Evolutionary conservation across 1,140 invertebrate genomes (phyloP), one percentile per base, ranked within the genome.

Genomic region (Eriocheir sinensis): DNA sequence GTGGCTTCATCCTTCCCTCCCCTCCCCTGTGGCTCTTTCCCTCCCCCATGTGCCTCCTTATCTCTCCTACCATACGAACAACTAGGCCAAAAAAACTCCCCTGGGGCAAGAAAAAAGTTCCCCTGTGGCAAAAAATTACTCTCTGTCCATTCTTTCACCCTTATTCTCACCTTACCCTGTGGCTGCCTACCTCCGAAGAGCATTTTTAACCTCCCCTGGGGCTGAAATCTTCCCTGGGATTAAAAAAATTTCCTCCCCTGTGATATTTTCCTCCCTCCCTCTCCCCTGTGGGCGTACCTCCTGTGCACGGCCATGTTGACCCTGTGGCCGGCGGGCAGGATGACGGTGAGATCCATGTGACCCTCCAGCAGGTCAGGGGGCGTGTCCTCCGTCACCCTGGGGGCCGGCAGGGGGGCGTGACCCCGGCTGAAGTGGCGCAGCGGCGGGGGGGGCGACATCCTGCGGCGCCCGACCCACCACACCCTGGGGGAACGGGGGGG

Each of bases 361-460:
- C 98, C 98, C 95, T 98, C 97, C 95, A 98, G 97, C 97, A 98
- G 98, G 97, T 98, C 98, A 91, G 98, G 97, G 53, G 98, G 98
- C 21, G 98, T 98, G 96, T 98, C 98, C 96, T 98, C 98, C 81
- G 98, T 98, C 96, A 98, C 97, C 96, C 96, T 97, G 97, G 96
- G 97, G 96, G 98, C 95, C 95, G 94, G 90, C 96, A 91, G 88
- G 32, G 94, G 89, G 79, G 94, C 91, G 44, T n/a, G n/a, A n/a
- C n/a, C n/a, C n/a, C 48, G 48, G 48, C 48, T 17, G 60, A 85
- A 94, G n/a, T 95, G 94, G 27, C 94, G 86, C 40, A 95, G 96
- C 17, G 95, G 96, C n/a, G 96, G 96, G 81, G 95, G 95, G 4
- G 96, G 95, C 3, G 96, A 91, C 96, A 96, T 96, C 34, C 93